Evolutionary conservation across 2,888 invertebrate species (phyloP), one percentile per base, ranked within the genome.

Genomic region (Corbicula japonica): DNA sequence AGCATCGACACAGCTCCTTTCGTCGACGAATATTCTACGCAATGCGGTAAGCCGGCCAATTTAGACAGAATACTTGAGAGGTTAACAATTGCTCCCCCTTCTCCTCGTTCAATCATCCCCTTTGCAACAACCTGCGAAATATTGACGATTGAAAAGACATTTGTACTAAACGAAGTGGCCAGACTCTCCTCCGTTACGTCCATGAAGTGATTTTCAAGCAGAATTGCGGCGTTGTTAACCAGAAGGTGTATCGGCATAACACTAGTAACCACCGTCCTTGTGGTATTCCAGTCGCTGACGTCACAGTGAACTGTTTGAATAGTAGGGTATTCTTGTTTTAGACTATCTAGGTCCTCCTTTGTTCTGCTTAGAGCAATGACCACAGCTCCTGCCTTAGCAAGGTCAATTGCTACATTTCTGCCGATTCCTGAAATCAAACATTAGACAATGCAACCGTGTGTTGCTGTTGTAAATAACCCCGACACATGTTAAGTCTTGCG

Each of bases 351-450:
- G 21, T 62, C 44, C 21, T 44, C 30, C 34, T 41, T 23, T 10
- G 62, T 62, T 62, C 62, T 62, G 26, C 46, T 46, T 32, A 62
- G 46, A n/a, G 62, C 62, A 30, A 62, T 62, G 5, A 62, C 62
- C 0, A 48, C 32, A 12, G 62, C 46, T 48, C 46, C 46, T 1
- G 4, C 21, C 34, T 62, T 62, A 21, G 62, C 62, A 3, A 62
- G 44, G 1, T 1, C 3, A 0, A 30, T 30, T 5, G 48, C 32
- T 21, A 62, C 4, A 1, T 6, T 10, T 21, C 62, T 1, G 10
- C 62, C 62, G 12, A 62, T 62, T 4, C 62, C 62, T 62, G n/a
- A 2, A 12, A n/a, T n/a, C n/a, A n/a, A n/a, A n/a, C n/a, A n/a
- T n/a, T n/a, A n/a, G n/a, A n/a, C n/a, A n/a, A n/a, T n/a, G n/a